Base-by-base conservation (phyloP, 2,113 vertebrate genomes). In the Pachyramphus minor region DNA sequence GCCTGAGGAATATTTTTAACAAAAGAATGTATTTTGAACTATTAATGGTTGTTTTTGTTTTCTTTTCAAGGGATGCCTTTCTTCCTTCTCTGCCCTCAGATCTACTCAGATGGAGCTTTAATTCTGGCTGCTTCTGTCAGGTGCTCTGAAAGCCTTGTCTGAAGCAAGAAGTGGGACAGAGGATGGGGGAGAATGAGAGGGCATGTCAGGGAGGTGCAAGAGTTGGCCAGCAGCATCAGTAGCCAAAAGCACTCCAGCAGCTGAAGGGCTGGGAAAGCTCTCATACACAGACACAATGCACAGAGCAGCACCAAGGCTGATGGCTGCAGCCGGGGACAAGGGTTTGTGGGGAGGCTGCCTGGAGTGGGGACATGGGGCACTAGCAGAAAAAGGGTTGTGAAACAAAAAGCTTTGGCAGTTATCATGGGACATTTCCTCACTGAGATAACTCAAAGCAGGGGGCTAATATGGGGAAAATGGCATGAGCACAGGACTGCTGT, bases 261-360 rank as follows among this genome's bases (percentile, higher is more conserved):
- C 60, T 35, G 52, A 56, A 49, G 3, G 2, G 41, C 31, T 58
- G 81, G 47, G 35, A 72, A 72, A 74, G 41, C 12, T 24, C 12
- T 52, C 35, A 20, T 62, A 68, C 59, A 72, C 49, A 52, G 25
- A 42, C 55, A 20, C 2, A 9, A 11, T 0, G 1, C 19, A 60
- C 9, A 21, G 56, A 58, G 44, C 75, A 68, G 62, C 20, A 45
- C 7, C 4, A 1, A 81, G 50, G 75, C 62, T 79, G 71, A 35
- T 0, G 4, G 41, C n/a, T 5, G 44, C 63, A 73, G 68, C 39
- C 37, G 45, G 50, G 37, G 45, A 74, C 0, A 1, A 62, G 30
- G 31, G 23, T 47, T 78, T 71, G n/a, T 14, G 41, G 35, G 14
- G 27, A 89, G 44, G 33, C 49, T 59, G 63, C 24, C 27, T 20